phyloP scores from a whole-genome alignment of 2,797 vertebrate species.

The Octomys mimax region DNA sequence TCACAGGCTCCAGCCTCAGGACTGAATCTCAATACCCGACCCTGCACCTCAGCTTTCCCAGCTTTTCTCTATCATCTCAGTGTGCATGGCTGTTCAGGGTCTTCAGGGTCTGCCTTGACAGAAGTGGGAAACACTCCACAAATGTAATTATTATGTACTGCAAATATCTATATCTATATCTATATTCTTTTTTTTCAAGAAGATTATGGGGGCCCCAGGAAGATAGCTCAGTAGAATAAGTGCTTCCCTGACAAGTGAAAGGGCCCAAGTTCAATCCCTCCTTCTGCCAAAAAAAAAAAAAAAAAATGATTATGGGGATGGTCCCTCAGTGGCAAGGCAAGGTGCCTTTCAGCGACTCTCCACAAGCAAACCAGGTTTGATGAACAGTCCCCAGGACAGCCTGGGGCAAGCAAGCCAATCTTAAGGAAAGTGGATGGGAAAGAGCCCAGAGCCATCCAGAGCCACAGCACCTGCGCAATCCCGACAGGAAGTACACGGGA shows the following conservation, averaged over 20 bases:
- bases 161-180: not conserved
- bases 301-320: no score
- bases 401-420: fast-evolving
- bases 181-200: no score
- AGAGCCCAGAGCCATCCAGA: not conserved
- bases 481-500: fast-evolving
- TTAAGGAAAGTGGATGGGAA: not conserved
- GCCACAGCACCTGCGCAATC: not conserved
- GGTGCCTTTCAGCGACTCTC: not conserved
- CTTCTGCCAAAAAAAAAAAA: no score
- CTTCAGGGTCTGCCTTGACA: not conserved
- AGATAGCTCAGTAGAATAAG: no score
- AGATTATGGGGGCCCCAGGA: no score
- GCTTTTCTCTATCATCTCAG: not conserved
- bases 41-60: not conserved
- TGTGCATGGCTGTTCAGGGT: not conserved
- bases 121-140: not conserved
- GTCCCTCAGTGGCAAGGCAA: fast-evolving
- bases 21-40: not conserved
- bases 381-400: fast-evolving
- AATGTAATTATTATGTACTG: not conserved
- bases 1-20: not conserved
- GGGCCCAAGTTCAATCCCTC: no score
- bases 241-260: no score
- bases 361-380: no score